Base-by-base conservation (phyloP, 2,113 vertebrate genomes). In the Romanogobio albipinnatus region DNA sequence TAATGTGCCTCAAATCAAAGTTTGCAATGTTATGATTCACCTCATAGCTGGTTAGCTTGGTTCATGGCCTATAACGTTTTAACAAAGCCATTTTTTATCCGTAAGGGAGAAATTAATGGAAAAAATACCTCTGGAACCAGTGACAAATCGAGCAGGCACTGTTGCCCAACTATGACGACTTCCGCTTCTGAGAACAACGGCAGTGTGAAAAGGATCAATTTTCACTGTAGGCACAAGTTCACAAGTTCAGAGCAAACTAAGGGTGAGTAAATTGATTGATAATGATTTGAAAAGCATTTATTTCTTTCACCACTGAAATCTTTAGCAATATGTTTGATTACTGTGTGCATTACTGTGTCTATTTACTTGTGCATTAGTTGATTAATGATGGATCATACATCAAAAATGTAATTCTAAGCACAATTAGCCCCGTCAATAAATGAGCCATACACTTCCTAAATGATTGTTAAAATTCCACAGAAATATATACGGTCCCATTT, bases 401-500 rank as follows among this genome's bases (percentile, higher is more conserved):
- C 58, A 29, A 64, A 79, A 26, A 61, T 24, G 13, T 26, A 15
- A 64, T 62, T 26, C 22, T 10, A 62, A 79, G 36, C 58, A 10
- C 77, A 64, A 79, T 80, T 64, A 64, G 36, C 59, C 13, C 24
- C 58, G 9, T 29, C 77, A 47, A 62, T 47, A 80, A 79, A 80
- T 80, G 58, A 80, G 3, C 77, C 58, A 4, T 11, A 10, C 47
- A 33, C 43, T 68, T 33, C 26, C 13, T 29, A 76, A 49, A 43
- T 2, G 51, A 58, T 71, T 75, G 81, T 88, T 89, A 80, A 22
- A 82, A 33, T 81, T 81, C 83, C 86, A 45, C 13, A 73, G 59
- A 58, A 82, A 90, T 83, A 85, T 59, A 76, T 76, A 76, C 15
- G 6, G 87, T 49, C 73, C 77, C 4, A 14, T 85, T 75, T 86